A percentile compares a stretch with the other conserved stretches of the same genome.
Conservation (phyloP, 2,113 vertebrate species). For the Ceuthmochares aereus region DNA sequence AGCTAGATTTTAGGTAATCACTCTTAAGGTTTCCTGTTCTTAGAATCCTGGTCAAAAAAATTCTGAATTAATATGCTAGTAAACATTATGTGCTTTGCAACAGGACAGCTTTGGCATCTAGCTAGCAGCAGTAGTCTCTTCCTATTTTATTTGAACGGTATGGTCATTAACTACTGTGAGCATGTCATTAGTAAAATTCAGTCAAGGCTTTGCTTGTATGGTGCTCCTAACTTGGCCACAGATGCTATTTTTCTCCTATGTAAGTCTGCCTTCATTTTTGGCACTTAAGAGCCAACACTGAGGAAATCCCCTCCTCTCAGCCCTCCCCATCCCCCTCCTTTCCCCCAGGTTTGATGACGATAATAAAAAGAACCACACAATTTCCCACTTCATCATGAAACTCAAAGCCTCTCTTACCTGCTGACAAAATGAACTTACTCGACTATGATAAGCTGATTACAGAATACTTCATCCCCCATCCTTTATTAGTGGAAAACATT, state of each 20-base stretch:
- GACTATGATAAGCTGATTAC: slow-evolving; percentile 27
- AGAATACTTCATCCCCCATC: slow-evolving; percentile 60
- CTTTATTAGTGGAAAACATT: slow-evolving; percentile 64
- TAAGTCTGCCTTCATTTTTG: neutral
- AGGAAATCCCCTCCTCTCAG: slow-evolving; percentile 36
- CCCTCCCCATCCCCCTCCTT: neutral
- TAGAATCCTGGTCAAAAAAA: neutral
- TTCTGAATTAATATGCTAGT: neutral
- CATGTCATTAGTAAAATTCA: neutral
- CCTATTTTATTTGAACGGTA: neutral
- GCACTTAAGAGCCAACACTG: neutral
- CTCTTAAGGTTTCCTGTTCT: neutral
- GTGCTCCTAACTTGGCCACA: neutral
- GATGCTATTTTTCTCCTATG: neutral
- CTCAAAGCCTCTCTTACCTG: slow-evolving; percentile 47
- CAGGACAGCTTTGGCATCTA: neutral
- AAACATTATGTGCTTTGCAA: neutral
- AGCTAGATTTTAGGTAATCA: neutral
- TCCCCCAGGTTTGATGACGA: slow-evolving; percentile 1
- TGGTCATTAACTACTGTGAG: neutral
- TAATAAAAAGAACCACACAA: neutral
- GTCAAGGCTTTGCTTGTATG: neutral
- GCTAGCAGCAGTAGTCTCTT: neutral
- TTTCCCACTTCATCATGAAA: slow-evolving; percentile 67
- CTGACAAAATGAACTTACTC: slow-evolving; percentile 36